Evolutionary conservation across 2,113 vertebrate genomes (phyloP), one percentile per base, ranked within the genome.

Genomic region (Lipophrys pholis): DNA sequence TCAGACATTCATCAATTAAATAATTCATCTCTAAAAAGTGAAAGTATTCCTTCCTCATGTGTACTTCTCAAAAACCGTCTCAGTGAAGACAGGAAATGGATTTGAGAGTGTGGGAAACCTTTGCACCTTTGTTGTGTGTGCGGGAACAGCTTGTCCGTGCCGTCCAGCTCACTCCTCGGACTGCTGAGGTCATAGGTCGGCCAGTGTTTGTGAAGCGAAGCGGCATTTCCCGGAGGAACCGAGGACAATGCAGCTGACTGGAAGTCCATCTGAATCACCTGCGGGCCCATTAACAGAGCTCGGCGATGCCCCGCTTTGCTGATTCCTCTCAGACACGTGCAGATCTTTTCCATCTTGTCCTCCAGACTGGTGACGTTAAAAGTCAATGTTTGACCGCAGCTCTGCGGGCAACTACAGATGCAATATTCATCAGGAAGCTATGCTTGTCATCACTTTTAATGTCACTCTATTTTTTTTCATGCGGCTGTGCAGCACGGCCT

Each of bases 131-230:
- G 38, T 6, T 14, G 7, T 16, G 53, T 53, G 36, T 68, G n/a
- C 11, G 9, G n/a, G 7, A 61, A 75, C 36, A 1, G 48, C 56
- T 68, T 39, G 3, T 68, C 76, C 46, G 39, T 71, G 42, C 69
- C 49, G 46, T 12, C 38, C 51, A 11, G 50, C 2, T 3, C 41
- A 53, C 8, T 6, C 6, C 30, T 55, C 65, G 17, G 59, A 0
- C 43, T n/a, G 61, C 42, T 30, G 2, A 67, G 83, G 69, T 78
- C 80, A 81, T 11, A 76, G 86, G 73, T 89, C 89, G 73, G 2
- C 11, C 6, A 71, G 51, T 80, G 79, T 77, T 76, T 82, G 48
- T 84, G 51, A 49, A 69, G 17, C 66, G 0, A 62, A 43, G 36
- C 40, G 3, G 16, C 14, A 6, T 76, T 86, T 90, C 65, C 83